Evolutionary conservation across 2,113 vertebrate genomes (phyloP), one percentile per base, ranked within the genome.

Genomic region (Anolis carolinensis): DNA sequence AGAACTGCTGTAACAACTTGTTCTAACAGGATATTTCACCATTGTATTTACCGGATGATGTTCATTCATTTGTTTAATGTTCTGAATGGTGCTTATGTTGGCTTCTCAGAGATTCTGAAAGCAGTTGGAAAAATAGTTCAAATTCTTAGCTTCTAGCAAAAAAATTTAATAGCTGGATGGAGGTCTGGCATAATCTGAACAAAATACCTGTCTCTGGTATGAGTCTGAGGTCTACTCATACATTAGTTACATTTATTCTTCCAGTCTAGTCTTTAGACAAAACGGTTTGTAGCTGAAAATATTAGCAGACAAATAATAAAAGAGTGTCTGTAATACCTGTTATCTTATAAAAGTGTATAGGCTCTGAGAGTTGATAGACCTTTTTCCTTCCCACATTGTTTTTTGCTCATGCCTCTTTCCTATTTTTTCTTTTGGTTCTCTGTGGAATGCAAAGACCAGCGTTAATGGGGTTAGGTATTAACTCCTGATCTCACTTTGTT

Each of bases 111-210:
- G 39, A 74, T 65, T 65, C 59, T 48, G 20, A 83, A 74, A 44
- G 39, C 36, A 74, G 10, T 74, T 83, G 73, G 55, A 63, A 63
- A 79, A 65, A 80, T 80, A 80, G 39, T 80, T 80, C 36, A 65
- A 65, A 80, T 80, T 80, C 81, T 23, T 72, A 14, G 81, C 48
- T 72, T 72, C 68, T 50, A 82, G 32, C 6, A 76, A 52, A 8
- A 62, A 62, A 62, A 3, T 74, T 39, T 62, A 83, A 36, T 34
- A 83, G 18, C 4, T 9, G 34, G 25, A 20, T 62, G 18, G n/a
- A n/a, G 20, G 44, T 18, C 48, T 75, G 62, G 59, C 20, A 23
- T 44, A 70, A 14, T 7, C 21, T 20, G 39, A 80, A 80, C 36
- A 82, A 70, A 81, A 82, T 32, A 52, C 44, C 30, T 70, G 80